Conservation (phyloP, 2,888 invertebrate species). For the Drosophila robusta region DNA sequence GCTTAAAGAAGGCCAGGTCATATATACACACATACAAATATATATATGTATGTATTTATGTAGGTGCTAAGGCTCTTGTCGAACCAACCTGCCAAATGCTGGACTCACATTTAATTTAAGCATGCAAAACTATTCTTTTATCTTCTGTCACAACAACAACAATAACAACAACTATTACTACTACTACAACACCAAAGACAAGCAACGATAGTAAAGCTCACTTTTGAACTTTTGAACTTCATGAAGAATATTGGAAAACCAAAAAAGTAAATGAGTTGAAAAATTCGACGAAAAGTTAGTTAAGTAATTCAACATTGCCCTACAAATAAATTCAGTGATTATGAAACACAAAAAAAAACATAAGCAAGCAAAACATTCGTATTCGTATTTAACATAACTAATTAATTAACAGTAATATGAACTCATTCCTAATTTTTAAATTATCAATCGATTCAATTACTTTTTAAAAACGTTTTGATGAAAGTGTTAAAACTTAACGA, state of each 20-base stretch:
- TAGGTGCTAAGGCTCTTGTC: slow-evolving; percentile 24
- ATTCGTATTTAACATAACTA: slow-evolving; percentile 29
- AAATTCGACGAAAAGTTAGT: slow-evolving; percentile 35
- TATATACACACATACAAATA: neutral
- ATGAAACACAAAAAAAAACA: slow-evolving; percentile 6
- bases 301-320: slow-evolving; percentile 53
- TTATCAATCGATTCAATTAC: slow-evolving; percentile 58
- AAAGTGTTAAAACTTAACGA: slow-evolving; percentile 57
- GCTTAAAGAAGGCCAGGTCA: neutral
- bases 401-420: slow-evolving; percentile 31
- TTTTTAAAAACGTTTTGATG: slow-evolving; percentile 47
- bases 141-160: slow-evolving; percentile 33
- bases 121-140: slow-evolving; percentile 51
- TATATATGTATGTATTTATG: neutral
- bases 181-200: slow-evolving; percentile 53
- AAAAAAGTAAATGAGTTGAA: slow-evolving; percentile 10
- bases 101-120: slow-evolving; percentile 54
- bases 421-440: slow-evolving; percentile 47
- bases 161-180: slow-evolving; percentile 1
- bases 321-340: slow-evolving; percentile 21
- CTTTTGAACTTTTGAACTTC: slow-evolving; percentile 60
- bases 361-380: slow-evolving; percentile 6
- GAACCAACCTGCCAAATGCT: slow-evolving; percentile 57
- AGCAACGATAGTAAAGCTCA: slow-evolving; percentile 67
- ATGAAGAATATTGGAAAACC: slow-evolving; percentile 16